Evolutionary conservation across 2,888 invertebrate genomes (phyloP).

Genomic region (Lasioglossum zephyrum): DNA sequence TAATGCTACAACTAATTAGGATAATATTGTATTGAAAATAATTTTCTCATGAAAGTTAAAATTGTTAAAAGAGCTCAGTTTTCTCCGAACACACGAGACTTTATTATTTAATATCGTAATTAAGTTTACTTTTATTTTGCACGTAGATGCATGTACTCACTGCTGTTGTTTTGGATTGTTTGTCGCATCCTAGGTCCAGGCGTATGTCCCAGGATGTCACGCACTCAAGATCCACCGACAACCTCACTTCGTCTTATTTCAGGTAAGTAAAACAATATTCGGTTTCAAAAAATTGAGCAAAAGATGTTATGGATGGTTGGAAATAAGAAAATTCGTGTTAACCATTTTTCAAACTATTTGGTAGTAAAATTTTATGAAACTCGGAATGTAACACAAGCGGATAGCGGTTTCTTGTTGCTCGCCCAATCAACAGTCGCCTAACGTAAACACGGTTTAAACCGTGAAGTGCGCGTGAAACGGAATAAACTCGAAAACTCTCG

Average conservation of each 20-base stretch:
- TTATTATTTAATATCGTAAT: slow-evolving; percentile 5
- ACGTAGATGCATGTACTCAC: slow-evolving; percentile 77
- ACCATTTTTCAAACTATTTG: background rate
- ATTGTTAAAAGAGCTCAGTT: background rate
- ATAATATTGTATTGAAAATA: background rate
- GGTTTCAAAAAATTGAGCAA: background rate
- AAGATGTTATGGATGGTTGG: too few relatives aligned
- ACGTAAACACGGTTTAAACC: background rate
- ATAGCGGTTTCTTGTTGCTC: too few relatives aligned
- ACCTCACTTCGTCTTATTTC: slow-evolving; percentile 78
- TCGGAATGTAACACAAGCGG: background rate
- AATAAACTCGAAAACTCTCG: background rate
- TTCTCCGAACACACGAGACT: background rate
- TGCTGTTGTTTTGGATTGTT: slow-evolving; percentile 78
- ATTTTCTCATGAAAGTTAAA: background rate
- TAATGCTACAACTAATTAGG: too few relatives aligned
- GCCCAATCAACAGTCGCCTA: background rate
- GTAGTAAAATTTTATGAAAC: background rate
- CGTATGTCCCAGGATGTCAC: slow-evolving; percentile 93
- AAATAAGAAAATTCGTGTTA: background rate
- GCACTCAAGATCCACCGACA: slow-evolving; percentile 82
- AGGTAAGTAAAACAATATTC: slow-evolving; percentile 77
- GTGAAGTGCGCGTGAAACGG: background rate
- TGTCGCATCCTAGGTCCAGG: slow-evolving; percentile 91
- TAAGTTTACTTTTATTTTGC: slow-evolving; percentile 52